Evolutionary conservation across 2,888 invertebrate species (phyloP).

Genomic region (Halictus ligatus): DNA sequence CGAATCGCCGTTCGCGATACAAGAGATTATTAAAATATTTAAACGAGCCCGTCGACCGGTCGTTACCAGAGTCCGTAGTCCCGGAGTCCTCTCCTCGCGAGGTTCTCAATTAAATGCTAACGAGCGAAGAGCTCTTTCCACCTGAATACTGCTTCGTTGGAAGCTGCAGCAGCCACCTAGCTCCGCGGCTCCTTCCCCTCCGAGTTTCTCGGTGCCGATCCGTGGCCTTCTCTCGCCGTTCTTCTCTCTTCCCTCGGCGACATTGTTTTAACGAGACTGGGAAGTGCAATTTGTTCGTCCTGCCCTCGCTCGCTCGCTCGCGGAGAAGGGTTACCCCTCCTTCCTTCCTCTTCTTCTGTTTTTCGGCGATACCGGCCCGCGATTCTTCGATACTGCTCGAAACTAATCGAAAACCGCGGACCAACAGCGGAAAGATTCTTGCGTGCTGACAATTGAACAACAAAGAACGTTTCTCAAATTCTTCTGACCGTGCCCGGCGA

Average conservation of each 20-base stretch:
- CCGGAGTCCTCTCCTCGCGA: conserved; percentile 71
- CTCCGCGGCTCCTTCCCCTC: conserved; percentile 42
- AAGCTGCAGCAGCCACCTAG: conserved; percentile 72
- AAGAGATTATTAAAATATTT: conserved; percentile 81
- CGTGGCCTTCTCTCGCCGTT: conserved; percentile 35
- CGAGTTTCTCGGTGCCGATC: conserved; percentile 24
- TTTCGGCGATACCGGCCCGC: conserved; percentile 5
- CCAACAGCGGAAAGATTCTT: no score
- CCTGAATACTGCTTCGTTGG: conserved; percentile 77
- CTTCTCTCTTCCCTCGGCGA: conserved; percentile 56
- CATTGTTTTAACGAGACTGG: conserved; percentile 80
- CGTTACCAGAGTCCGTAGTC: conserved; percentile 72
- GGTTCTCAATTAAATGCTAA: conserved; percentile 81
- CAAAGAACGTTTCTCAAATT: no score
- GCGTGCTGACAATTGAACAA: no score
- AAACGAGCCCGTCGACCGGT: conserved; percentile 78
- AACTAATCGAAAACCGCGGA: no score
- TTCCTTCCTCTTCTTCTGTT: conserved; percentile 15
- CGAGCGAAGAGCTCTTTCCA: conserved; percentile 80
- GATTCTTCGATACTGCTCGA: no score
- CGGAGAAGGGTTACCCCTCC: conserved; percentile 35
- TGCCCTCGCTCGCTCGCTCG: conserved; percentile 58
- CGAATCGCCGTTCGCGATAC: conserved; percentile 78
- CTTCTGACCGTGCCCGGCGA: no score
- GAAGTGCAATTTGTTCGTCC: conserved; percentile 77